Base-by-base conservation (phyloP, 2,797 vertebrate species). In the Lacerta viridis region DNA sequence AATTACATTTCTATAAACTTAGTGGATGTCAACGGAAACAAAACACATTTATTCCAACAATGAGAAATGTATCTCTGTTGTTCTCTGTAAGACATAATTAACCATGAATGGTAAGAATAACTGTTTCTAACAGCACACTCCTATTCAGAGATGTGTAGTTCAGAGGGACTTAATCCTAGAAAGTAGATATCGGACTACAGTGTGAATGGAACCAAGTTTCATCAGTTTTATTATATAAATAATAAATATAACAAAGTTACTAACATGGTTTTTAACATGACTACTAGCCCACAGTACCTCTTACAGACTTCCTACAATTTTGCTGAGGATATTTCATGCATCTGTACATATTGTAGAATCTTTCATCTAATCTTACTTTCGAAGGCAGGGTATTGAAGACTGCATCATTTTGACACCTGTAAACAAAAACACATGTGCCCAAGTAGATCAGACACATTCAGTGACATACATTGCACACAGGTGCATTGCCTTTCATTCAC, bases 1-100 rank as follows among this genome's bases (percentile, higher is more conserved):
- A 90, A 80, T 55, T 27, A 89, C 64, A 91, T 64, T 8, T 41
- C 74, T 50, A 83, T 15, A 88, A 84, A 25, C 23, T 87, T 79
- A 71, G 46, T 36, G 3, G 46, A 33, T 59, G 13, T 83, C 80
- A 85, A 75, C 39, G 2, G 3, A 7, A 81, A 69, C 80, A n/a
- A 75, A 81, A n/a, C 41, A 83, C 33, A 84, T 39, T 85, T 2
- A 66, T 72, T 39, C 50, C n/a, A 66, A 9, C 80, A 79, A 39
- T 1, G 2, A 72, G 71, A 85, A 69, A 69, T 88, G 68, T 0
- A 81, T 36, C 6, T 1, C 36, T 80, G 46, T 33, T 93, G 84
- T 85, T 83, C 46, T 83, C 75, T 50, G 86, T 84, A 69, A 82
- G 68, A 83, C 29, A 27, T 39, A 88, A 77, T 36, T 39, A 10